phyloP scores from a whole-genome alignment of 1,140 invertebrate genomes.

The Caerostris darwini region DNA sequence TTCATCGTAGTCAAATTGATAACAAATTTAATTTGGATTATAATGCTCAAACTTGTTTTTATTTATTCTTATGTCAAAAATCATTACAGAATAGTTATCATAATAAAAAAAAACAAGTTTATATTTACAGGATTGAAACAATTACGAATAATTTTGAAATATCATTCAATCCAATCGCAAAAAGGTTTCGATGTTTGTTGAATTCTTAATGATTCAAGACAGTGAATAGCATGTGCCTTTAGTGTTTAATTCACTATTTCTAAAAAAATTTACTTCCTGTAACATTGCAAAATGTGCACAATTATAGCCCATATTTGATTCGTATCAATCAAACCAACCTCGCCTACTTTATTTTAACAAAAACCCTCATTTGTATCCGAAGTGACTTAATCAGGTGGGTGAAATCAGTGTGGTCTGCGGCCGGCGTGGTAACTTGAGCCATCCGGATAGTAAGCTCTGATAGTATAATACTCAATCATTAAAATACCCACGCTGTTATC shows the following conservation, averaged over 20 bases:
- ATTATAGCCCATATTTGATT: constrained; percentile 15
- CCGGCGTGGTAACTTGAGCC: background rate
- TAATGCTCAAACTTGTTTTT: too few relatives aligned
- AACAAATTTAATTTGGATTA: too few relatives aligned
- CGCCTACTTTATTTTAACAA: background rate
- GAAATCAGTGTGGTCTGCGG: background rate
- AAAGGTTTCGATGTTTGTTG: too few relatives aligned
- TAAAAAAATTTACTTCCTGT: background rate
- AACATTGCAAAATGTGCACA: background rate
- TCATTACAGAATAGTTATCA: too few relatives aligned
- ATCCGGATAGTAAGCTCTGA: background rate
- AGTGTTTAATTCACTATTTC: background rate
- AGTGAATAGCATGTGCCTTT: too few relatives aligned
- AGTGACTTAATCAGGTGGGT: background rate
- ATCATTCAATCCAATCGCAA: too few relatives aligned
- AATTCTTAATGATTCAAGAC: too few relatives aligned
- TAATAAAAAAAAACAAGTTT: too few relatives aligned
- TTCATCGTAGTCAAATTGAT: too few relatives aligned
- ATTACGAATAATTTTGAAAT: too few relatives aligned
- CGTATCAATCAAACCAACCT: background rate
- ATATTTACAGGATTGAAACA: too few relatives aligned
- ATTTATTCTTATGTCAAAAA: too few relatives aligned
- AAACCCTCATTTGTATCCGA: background rate
- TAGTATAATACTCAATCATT: background rate
- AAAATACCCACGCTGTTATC: background rate